These are phyloP conservation scores for Popillia japonica DNA, from an alignment of 1,140 invertebrate species.

Conservation along the genomic window DNA sequence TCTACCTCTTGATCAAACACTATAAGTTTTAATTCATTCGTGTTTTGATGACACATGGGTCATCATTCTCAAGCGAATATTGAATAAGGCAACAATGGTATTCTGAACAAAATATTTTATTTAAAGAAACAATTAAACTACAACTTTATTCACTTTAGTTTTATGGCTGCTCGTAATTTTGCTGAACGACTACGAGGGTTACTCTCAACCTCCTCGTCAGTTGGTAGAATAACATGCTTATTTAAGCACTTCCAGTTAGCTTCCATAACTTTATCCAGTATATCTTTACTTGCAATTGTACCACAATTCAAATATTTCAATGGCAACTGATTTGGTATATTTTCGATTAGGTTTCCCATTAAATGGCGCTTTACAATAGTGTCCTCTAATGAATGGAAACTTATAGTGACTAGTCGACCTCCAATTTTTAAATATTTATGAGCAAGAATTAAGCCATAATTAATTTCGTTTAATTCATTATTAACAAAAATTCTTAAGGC, in stretches of 20 bases:
- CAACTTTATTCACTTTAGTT: constrained; percentile 64
- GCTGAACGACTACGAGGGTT: constrained; percentile 90
- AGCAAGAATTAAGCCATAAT: constrained; percentile 85
- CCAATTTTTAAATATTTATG: constrained; percentile 78
- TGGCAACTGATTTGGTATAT: constrained; percentile 70
- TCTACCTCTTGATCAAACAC: too few relatives aligned
- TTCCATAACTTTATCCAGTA: constrained; percentile 68
- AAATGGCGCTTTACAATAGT: constrained; percentile 94
- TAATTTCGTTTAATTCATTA: constrained; percentile 96
- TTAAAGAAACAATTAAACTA: not conserved
- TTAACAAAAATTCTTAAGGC: constrained; percentile 96
- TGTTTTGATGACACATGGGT: too few relatives aligned
- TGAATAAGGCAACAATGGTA: too few relatives aligned
- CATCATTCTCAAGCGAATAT: too few relatives aligned
- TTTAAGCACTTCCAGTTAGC: constrained; percentile 79
- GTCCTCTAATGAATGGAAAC: constrained; percentile 95
- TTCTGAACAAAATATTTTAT: not conserved
- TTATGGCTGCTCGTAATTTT: constrained; percentile 84
- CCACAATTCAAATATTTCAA: constrained; percentile 71
- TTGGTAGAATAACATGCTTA: constrained; percentile 82
- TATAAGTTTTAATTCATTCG: too few relatives aligned
- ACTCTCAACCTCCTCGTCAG: constrained; percentile 73
- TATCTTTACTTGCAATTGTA: constrained; percentile 65
- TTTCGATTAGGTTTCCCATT: constrained; percentile 75
- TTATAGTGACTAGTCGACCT: constrained; percentile 82